phyloP scores from a whole-genome alignment of 2,797 vertebrate genomes.

The Anisognathus igniventris region DNA sequence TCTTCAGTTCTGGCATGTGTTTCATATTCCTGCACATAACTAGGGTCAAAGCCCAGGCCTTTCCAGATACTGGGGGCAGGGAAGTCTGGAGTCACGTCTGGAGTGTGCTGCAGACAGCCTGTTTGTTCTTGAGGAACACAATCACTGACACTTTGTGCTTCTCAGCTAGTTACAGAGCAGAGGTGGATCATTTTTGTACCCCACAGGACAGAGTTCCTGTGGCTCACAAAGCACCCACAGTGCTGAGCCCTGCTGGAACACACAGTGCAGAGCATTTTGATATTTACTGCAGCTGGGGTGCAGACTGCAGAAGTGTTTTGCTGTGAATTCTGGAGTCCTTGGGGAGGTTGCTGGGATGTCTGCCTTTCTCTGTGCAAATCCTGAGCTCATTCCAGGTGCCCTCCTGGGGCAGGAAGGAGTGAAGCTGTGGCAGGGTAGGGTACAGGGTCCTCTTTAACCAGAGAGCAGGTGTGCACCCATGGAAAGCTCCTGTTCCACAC shows the following conservation, averaged over 20 bases:
- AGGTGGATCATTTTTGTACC: neutral
- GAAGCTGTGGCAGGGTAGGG: neutral
- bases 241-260: neutral
- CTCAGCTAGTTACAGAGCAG: neutral
- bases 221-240: neutral
- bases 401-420: neutral
- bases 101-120: neutral
- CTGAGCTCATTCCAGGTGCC: neutral
- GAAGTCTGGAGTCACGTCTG: neutral
- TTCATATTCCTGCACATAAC: neutral
- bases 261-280: neutral
- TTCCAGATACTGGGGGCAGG: neutral
- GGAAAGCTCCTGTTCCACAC: neutral
- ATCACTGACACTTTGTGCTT: neutral
- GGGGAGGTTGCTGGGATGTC: neutral
- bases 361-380: neutral
- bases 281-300: neutral
- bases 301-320: neutral
- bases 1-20: neutral
- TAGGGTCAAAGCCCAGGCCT: neutral
- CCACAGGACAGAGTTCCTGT: neutral
- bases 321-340: neutral
- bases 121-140: neutral
- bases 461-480: fast-evolving
- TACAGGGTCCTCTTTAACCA: neutral